Percentiles rank a stretch among this genome's conserved stretches.
Evolutionary conservation across 2,888 invertebrate species (phyloP).

Genomic region (Cephalotes varians): DNA sequence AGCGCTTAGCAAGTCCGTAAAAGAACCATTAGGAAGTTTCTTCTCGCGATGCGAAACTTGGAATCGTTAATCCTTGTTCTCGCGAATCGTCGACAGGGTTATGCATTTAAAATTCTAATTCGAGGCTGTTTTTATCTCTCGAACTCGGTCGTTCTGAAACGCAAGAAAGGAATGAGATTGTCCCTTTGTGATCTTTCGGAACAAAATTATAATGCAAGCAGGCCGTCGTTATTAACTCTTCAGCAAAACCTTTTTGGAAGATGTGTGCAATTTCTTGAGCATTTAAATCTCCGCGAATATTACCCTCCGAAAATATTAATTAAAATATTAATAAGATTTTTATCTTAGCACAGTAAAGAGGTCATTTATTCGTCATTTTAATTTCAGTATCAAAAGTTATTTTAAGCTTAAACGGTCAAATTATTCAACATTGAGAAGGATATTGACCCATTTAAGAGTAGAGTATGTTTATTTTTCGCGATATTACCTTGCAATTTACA

Average conservation of each 20-base stretch:
- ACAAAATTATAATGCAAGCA: background rate
- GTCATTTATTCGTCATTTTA: background rate
- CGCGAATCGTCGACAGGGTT: conserved; percentile 60
- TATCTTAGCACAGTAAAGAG: background rate
- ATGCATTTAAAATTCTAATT: conserved; percentile 73
- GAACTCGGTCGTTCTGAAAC: background rate
- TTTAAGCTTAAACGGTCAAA: background rate
- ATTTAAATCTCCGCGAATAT: background rate
- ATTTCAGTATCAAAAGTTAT: conserved; percentile 11
- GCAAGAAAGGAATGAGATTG: conserved; percentile 7
- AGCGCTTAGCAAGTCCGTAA: conserved; percentile 55
- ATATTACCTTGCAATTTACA: conserved; percentile 1
- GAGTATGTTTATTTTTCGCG: background rate
- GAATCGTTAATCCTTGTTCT: conserved; percentile 67
- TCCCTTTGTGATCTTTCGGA: background rate
- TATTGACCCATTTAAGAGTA: conserved; percentile 9
- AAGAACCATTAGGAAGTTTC: conserved; percentile 73
- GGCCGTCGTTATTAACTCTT: background rate
- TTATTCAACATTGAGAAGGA: background rate
- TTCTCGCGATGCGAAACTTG: conserved; percentile 34
- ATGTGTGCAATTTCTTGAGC: background rate
- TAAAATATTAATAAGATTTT: background rate
- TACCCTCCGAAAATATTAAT: background rate
- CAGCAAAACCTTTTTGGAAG: background rate
- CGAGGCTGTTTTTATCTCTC: conserved; percentile 56